phyloP scores from a whole-genome alignment of 35 echinoderm and acorn worm genomes.

The Diadema setosum region DNA sequence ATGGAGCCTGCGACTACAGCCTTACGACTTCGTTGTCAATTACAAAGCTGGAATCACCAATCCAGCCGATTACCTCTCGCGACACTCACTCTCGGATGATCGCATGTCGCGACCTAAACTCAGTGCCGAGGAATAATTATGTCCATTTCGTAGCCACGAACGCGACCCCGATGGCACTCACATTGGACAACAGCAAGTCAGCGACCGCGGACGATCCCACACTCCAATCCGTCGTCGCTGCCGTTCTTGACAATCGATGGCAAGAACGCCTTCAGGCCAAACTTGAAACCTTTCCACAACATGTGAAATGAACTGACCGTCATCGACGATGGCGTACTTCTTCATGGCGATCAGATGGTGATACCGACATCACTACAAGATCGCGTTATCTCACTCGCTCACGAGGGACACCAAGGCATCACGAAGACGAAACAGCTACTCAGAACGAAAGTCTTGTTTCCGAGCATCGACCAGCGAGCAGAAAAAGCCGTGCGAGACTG shows the following conservation, averaged over 20 bases:
- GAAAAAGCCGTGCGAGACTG: slow-evolving; percentile 36
- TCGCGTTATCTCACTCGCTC: slow-evolving; percentile 33
- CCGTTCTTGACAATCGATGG: neutral
- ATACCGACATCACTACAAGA: slow-evolving; percentile 12
- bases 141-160: slow-evolving; percentile 15
- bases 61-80: slow-evolving; percentile 55
- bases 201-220: slow-evolving; percentile 10
- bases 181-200: neutral
- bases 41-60: slow-evolving; percentile 37
- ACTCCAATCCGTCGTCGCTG: neutral
- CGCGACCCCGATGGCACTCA: slow-evolving; percentile 46
- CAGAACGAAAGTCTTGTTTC: slow-evolving; percentile 55
- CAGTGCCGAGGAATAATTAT: slow-evolving; percentile 23
- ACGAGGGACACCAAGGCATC: slow-evolving; percentile 58
- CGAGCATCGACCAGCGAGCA: slow-evolving; percentile 19
- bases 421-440: slow-evolving; percentile 61
- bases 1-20: no score
- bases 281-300: neutral
- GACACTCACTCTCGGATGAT: slow-evolving; percentile 14
- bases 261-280: neutral
- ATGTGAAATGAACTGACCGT: slow-evolving; percentile 39
- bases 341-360: slow-evolving; percentile 21
- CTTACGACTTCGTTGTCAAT: no score
- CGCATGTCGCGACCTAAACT: neutral
- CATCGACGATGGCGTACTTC: neutral